A percentile compares a stretch with the other conserved stretches of the same genome.
These are phyloP conservation scores for Chrysodeixis includens DNA, from an alignment of 2,888 invertebrate species.

Conservation along the genomic window DNA sequence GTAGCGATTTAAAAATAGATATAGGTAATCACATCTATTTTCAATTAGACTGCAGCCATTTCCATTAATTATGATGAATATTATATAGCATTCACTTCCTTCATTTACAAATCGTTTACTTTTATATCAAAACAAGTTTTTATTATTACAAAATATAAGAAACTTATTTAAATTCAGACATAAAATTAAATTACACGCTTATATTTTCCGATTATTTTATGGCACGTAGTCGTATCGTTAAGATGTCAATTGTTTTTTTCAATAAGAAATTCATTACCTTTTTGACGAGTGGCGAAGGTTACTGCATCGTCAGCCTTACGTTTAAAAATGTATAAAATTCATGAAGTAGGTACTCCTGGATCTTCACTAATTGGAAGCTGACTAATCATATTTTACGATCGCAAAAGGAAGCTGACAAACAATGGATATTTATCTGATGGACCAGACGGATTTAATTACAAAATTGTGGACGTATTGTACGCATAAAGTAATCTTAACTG, in stretches of 20 bases:
- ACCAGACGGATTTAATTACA: too few species aligned
- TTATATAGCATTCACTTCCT: conserved; percentile 8
- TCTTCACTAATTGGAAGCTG: background rate
- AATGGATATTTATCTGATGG: background rate
- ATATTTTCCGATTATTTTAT: background rate
- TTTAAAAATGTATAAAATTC: background rate
- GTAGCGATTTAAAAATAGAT: too few species aligned
- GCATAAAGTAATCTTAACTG: too few species aligned
- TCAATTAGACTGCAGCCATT: background rate
- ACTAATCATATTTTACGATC: background rate
- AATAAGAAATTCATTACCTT: background rate
- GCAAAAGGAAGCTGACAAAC: background rate
- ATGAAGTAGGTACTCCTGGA: background rate
- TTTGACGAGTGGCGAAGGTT: background rate
- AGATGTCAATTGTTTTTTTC: conserved; percentile 3
- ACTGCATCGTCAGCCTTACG: background rate
- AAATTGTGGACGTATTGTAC: too few species aligned
- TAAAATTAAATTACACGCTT: background rate
- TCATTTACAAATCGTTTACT: background rate
- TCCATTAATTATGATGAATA: conserved; percentile 5
- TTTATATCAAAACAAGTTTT: background rate
- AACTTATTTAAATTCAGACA: background rate
- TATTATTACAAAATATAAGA: background rate
- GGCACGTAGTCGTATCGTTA: background rate
- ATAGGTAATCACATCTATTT: background rate